phyloP scores from a whole-genome alignment of 1,140 invertebrate genomes.

The Aphelinus atriplicis region DNA sequence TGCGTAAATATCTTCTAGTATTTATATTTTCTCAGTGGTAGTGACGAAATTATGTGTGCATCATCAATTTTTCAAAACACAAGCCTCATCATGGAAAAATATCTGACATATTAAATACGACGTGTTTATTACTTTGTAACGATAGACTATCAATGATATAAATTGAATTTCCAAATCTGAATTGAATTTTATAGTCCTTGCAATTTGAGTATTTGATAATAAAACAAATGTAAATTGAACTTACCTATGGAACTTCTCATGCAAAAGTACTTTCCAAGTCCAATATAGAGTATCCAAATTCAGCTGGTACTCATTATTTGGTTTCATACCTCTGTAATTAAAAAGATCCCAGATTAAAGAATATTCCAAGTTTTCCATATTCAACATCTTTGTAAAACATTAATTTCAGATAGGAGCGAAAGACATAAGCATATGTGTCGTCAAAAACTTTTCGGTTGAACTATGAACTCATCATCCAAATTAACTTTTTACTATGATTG shows the following conservation, averaged over 20 bases:
- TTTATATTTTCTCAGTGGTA: constrained; percentile 53
- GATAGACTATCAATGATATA: neutral
- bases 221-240: too few species aligned
- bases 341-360: neutral
- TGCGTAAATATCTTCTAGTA: neutral
- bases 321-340: too few species aligned
- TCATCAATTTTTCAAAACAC: constrained; percentile 46
- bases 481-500: neutral
- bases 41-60: constrained; percentile 55
- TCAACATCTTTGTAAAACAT: neutral
- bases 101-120: constrained; percentile 21
- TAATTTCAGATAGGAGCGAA: constrained; percentile 63
- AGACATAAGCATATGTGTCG: constrained; percentile 50
- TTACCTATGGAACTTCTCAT: too few species aligned
- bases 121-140: neutral
- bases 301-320: too few species aligned
- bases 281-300: too few species aligned
- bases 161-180: neutral
- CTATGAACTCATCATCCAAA: constrained; percentile 57
- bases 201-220: too few species aligned
- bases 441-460: constrained; percentile 57
- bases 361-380: constrained; percentile 16
- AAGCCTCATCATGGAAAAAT: constrained; percentile 49
- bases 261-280: too few species aligned
- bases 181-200: neutral